These are phyloP conservation scores for Sebastes nivosus DNA, from an alignment of 2,797 vertebrate genomes.

Conservation along the genomic window DNA sequence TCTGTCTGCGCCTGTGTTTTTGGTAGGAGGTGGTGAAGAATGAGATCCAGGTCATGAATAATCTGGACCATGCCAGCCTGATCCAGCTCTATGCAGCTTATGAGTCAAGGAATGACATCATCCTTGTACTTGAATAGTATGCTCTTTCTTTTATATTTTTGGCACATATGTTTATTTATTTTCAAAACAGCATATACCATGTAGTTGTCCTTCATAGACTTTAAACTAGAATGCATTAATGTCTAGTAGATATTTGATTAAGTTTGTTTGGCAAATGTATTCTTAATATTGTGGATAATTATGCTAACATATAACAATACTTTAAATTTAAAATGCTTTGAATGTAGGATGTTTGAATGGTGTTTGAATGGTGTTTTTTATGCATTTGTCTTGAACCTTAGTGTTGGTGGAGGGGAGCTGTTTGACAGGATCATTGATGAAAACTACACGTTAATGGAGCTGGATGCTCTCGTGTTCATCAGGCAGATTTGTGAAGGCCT, in stretches of 20 bases:
- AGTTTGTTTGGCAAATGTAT: neutral
- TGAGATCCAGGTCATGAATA: constrained; percentile 98
- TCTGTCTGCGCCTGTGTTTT: constrained; percentile 54
- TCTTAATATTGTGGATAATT: neutral
- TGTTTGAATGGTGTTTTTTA: neutral
- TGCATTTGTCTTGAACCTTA: constrained; percentile 62
- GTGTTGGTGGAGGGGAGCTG: constrained; percentile 95
- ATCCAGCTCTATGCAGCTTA: constrained; percentile 98
- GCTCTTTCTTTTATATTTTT: constrained; percentile 66
- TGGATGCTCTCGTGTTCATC: constrained; percentile 91
- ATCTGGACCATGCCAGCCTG: constrained; percentile 93
- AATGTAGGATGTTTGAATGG: neutral
- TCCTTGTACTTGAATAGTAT: constrained; percentile 98
- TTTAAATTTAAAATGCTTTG: neutral
- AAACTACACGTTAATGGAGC: constrained; percentile 88
- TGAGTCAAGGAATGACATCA: constrained; percentile 93
- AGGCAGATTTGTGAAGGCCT: constrained; percentile 96
- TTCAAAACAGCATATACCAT: neutral
- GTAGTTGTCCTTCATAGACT: neutral
- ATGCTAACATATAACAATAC: neutral
- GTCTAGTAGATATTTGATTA: neutral
- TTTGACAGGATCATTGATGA: constrained; percentile 94
- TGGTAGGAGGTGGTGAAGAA: constrained; percentile 94
- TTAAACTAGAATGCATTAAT: neutral
- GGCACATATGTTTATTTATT: constrained; percentile 11